phyloP scores from a whole-genome alignment of 1,140 invertebrate genomes.

The Asbolus verrucosus region DNA sequence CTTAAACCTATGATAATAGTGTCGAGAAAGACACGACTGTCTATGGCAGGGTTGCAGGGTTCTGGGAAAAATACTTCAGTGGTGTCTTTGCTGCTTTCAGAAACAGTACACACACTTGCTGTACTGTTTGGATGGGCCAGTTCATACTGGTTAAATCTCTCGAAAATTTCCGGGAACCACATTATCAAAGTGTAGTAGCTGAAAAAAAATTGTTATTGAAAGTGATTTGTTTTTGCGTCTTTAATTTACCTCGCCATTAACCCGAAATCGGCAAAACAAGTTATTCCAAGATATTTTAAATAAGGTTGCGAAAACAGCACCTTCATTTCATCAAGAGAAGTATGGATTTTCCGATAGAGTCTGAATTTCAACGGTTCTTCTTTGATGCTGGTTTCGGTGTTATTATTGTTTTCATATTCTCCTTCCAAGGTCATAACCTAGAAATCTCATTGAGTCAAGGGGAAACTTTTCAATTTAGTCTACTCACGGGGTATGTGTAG shows the following conservation, averaged over 20 bases:
- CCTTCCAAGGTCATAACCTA: conserved; percentile 52
- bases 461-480: not conserved
- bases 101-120: conserved; percentile 72
- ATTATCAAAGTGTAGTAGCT: conserved; percentile 77
- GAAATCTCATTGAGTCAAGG: not conserved
- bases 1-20: conserved; percentile 69
- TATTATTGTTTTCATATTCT: conserved; percentile 55
- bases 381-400: not conserved
- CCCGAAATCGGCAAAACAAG: conserved; percentile 70
- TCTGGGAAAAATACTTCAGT: conserved; percentile 24
- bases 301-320: conserved; percentile 66
- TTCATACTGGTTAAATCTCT: conserved; percentile 71
- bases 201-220: conserved; percentile 52
- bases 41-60: conserved; percentile 62
- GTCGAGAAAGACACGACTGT: conserved; percentile 68
- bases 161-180: conserved; percentile 77
- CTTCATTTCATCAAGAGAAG: conserved; percentile 29
- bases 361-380: conserved; percentile 12
- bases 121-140: conserved; percentile 66
- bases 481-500: conserved; percentile 74
- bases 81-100: conserved; percentile 49
- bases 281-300: conserved; percentile 66
- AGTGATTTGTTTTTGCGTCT: not conserved
- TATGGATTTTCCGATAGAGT: conserved; percentile 23
- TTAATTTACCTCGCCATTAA: conserved; percentile 69